Evolutionary conservation across 1,140 invertebrate species (phyloP).

Genomic region (Aleiodes sp.): DNA sequence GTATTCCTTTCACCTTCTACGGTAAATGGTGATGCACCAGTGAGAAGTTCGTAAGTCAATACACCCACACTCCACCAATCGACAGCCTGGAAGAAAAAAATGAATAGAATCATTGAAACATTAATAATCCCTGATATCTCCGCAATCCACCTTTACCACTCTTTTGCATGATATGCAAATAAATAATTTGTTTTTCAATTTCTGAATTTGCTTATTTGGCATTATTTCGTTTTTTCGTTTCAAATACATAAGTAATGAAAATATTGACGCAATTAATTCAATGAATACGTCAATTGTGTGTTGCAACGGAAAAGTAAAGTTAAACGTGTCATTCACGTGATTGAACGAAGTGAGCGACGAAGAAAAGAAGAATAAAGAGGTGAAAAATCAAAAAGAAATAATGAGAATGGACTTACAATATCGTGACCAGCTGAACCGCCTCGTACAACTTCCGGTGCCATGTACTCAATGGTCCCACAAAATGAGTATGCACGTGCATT

Average conservation of each 20-base stretch:
- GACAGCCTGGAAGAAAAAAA: constrained; percentile 76
- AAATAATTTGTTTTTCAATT: too few relatives aligned
- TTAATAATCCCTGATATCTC: too few relatives aligned
- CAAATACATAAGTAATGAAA: too few relatives aligned
- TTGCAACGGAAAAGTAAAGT: too few relatives aligned
- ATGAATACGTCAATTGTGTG: too few relatives aligned
- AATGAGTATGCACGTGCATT: constrained; percentile 88
- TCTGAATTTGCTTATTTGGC: too few relatives aligned
- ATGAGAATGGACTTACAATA: constrained; percentile 74
- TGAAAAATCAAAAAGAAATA: constrained; percentile 5
- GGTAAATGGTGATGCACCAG: constrained; percentile 96
- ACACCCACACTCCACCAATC: constrained; percentile 99
- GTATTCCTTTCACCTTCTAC: constrained; percentile 92
- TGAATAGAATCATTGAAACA: constrained; percentile 16
- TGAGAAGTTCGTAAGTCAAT: constrained; percentile 94
- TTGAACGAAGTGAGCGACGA: neutral
- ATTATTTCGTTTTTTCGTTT: too few relatives aligned
- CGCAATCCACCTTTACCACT: too few relatives aligned
- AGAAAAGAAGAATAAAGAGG: neutral
- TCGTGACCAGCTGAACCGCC: constrained; percentile 86
- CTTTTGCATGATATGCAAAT: too few relatives aligned
- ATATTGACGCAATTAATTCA: too few relatives aligned
- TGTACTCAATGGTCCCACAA: constrained; percentile 97
- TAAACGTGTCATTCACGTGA: neutral
- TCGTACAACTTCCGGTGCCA: constrained; percentile 92